These are phyloP conservation scores for Papilio demoleus DNA, from an alignment of 2,888 invertebrate species.

Conservation along the genomic window DNA sequence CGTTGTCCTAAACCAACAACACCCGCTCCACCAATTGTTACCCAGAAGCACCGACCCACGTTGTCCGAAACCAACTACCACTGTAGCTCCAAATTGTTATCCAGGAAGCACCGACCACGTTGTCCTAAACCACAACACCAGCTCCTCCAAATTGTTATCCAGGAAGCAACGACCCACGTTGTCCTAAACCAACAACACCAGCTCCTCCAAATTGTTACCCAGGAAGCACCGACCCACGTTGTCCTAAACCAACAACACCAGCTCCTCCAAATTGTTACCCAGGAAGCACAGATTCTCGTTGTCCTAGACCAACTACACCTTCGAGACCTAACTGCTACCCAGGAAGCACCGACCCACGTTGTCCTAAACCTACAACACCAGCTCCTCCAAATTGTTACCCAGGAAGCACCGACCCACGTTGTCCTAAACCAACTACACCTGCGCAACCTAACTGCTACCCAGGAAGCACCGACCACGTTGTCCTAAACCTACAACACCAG, in stretches of 20 bases:
- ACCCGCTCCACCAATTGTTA: constrained; percentile 16
- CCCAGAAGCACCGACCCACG: constrained; percentile 44
- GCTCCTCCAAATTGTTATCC: constrained; percentile 41
- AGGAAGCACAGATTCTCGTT: constrained; percentile 59
- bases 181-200: constrained; percentile 49
- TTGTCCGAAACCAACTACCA: constrained; percentile 44
- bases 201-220: constrained; percentile 53
- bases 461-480: constrained; percentile 61
- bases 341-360: constrained; percentile 54
- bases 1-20: background rate
- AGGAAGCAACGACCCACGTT: constrained; percentile 51
- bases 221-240: constrained; percentile 57
- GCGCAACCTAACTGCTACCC: too few species aligned
- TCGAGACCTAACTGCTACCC: constrained; percentile 57
- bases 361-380: constrained; percentile 47
- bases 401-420: constrained; percentile 44
- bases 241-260: constrained; percentile 48
- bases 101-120: constrained; percentile 44
- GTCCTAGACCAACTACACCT: constrained; percentile 49
- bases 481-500: constrained; percentile 46
- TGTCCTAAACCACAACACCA: constrained; percentile 44
- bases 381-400: constrained; percentile 47
- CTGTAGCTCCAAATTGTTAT: constrained; percentile 22
- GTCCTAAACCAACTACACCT: constrained; percentile 45
- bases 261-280: constrained; percentile 52